Percentiles rank a stretch among this genome's conserved stretches.
Conservation (phyloP, 2,113 vertebrate species). For the Brachionichthys hirsutus region DNA sequence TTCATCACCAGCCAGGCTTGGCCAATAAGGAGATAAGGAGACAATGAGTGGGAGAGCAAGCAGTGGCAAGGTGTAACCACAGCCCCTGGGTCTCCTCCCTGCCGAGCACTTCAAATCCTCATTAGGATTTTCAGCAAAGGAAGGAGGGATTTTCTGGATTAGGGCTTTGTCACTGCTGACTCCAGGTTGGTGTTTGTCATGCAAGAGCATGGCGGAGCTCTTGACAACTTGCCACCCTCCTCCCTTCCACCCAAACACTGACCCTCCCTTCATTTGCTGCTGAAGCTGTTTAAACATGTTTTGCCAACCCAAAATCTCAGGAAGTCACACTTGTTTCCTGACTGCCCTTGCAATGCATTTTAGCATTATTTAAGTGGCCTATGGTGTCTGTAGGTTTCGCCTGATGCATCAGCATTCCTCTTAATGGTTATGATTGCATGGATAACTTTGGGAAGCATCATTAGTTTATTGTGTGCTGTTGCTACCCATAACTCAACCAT, state of each 20-base stretch:
- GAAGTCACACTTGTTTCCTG: constrained; percentile 34
- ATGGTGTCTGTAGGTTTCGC: constrained; percentile 34
- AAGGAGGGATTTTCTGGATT: constrained; percentile 77
- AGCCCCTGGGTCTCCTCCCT: constrained; percentile 62
- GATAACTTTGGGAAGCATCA: constrained; percentile 67
- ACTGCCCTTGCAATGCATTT: constrained; percentile 39
- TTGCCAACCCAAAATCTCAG: constrained; percentile 33
- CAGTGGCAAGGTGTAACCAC: constrained; percentile 74
- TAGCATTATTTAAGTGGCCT: constrained; percentile 14
- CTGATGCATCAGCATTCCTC: constrained; percentile 54
- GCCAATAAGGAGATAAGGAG: constrained; percentile 76
- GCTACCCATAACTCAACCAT: constrained; percentile 47
- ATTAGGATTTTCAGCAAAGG: constrained; percentile 81
- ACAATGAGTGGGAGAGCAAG: constrained; percentile 74
- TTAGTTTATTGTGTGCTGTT: constrained; percentile 68
- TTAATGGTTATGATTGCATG: constrained; percentile 65
- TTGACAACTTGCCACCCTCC: constrained; percentile 69
- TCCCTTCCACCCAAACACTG: constrained; percentile 43
- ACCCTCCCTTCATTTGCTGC: constrained; percentile 41
- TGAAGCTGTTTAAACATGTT: constrained; percentile 31
- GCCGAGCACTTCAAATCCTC: constrained; percentile 76
- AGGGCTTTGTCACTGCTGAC: constrained; percentile 80
- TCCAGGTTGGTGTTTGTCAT: constrained; percentile 80
- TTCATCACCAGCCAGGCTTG: constrained; percentile 75
- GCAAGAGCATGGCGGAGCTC: constrained; percentile 66